Evolutionary conservation across 64 coral and sea anemone genomes (phyloP).

Genomic region (Porites australiensis): DNA sequence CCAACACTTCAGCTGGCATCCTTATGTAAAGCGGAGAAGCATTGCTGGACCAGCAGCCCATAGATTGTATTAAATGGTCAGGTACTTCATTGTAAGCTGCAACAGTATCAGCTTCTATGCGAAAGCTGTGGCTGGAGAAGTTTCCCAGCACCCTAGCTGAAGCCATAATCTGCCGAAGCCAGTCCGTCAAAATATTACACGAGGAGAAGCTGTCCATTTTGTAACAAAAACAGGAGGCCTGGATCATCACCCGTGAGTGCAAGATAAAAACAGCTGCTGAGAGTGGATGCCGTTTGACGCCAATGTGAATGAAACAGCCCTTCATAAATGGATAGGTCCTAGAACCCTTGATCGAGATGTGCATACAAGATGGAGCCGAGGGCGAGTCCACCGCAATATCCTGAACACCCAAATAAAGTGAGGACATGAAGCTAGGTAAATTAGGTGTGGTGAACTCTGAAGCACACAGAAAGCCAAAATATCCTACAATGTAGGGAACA

Average conservation of each 20-base stretch:
- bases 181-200: background rate
- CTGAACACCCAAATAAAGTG: too few relatives aligned
- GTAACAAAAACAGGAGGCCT: background rate
- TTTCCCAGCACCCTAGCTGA: background rate
- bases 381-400: constrained; percentile 4
- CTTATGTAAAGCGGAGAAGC: too few relatives aligned
- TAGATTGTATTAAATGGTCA: too few relatives aligned
- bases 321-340: background rate
- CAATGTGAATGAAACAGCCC: constrained; percentile 24
- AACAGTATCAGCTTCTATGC: too few relatives aligned
- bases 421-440: too few relatives aligned
- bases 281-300: background rate
- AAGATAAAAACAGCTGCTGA: background rate
- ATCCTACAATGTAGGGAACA: too few relatives aligned
- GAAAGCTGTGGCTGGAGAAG: too few relatives aligned
- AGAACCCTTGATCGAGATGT: background rate
- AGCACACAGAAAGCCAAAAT: too few relatives aligned
- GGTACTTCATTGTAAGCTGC: too few relatives aligned
- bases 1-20: too few relatives aligned
- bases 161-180: background rate
- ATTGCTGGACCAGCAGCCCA: too few relatives aligned
- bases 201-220: background rate
- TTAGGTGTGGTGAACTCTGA: too few relatives aligned
- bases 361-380: background rate
- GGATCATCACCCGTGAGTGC: background rate